phyloP scores from a whole-genome alignment of 2,113 vertebrate species.

The Globicephala melas region DNA sequence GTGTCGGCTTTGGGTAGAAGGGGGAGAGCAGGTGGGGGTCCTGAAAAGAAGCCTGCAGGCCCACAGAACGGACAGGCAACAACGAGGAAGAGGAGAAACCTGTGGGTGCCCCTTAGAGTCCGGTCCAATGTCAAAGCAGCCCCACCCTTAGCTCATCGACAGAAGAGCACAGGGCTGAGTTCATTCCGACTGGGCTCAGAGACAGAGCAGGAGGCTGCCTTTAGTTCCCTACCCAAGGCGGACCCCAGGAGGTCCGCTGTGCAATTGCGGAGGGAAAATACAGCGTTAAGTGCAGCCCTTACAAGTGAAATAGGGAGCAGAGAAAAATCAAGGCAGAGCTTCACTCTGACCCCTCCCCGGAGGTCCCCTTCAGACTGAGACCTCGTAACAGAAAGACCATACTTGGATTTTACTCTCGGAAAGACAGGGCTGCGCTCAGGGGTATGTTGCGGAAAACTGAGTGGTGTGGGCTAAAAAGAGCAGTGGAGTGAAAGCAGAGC shows the following conservation, averaged over 20 bases:
- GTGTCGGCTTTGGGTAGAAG: background rate
- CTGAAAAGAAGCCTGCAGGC: background rate
- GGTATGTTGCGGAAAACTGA: background rate
- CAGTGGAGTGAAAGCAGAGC: rapidly evolving
- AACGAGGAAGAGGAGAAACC: background rate
- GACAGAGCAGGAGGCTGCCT: background rate
- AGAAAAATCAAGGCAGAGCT: background rate
- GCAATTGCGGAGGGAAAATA: background rate
- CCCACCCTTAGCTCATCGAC: background rate
- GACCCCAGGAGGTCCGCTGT: background rate
- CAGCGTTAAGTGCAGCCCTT: background rate
- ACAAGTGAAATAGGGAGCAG: background rate
- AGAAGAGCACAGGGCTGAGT: background rate
- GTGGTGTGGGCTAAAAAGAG: background rate
- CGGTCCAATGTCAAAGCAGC: background rate
- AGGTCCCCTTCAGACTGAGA: background rate
- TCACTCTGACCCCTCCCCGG: background rate
- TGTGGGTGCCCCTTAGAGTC: background rate
- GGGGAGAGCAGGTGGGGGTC: background rate
- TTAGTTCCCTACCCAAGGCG: background rate
- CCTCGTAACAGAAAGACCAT: background rate
- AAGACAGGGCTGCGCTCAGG: background rate
- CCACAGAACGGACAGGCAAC: background rate
- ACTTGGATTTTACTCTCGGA: background rate
- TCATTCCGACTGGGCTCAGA: background rate